phyloP scores from a whole-genome alignment of 2,888 invertebrate species.

The Tromatobia lineatoria region DNA sequence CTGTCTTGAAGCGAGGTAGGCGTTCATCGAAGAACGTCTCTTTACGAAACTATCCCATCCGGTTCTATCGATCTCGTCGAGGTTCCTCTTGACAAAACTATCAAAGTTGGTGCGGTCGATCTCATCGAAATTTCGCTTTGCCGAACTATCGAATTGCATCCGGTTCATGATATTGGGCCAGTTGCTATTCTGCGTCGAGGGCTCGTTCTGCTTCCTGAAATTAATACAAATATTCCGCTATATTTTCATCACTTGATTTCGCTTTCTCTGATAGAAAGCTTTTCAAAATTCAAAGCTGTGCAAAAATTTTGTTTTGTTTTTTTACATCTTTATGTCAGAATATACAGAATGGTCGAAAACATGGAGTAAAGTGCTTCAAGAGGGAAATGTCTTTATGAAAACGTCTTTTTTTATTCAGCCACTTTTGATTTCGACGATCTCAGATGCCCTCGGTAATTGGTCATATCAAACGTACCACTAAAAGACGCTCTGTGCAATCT shows the following conservation, averaged over 20 bases:
- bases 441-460: too few relatives aligned
- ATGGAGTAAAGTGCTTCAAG: too few relatives aligned
- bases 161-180: constrained; percentile 46
- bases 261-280: too few relatives aligned
- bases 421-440: too few relatives aligned
- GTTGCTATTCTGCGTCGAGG: not conserved
- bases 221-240: not conserved
- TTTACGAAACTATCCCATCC: constrained; percentile 86
- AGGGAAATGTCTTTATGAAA: too few relatives aligned
- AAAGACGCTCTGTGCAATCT: too few relatives aligned
- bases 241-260: not conserved
- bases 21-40: constrained; percentile 69
- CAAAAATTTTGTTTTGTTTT: too few relatives aligned
- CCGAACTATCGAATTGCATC: constrained; percentile 73
- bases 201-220: constrained; percentile 49
- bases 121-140: constrained; percentile 89
- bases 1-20: constrained; percentile 64
- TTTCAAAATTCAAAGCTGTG: too few relatives aligned
- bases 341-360: too few relatives aligned
- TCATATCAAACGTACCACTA: too few relatives aligned
- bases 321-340: too few relatives aligned
- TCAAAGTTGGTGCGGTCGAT: constrained; percentile 89
- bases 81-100: constrained; percentile 87
- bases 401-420: too few relatives aligned
- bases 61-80: constrained; percentile 86